Conservation (phyloP, 2,888 invertebrate species). For the Drosophila multiciliata region DNA sequence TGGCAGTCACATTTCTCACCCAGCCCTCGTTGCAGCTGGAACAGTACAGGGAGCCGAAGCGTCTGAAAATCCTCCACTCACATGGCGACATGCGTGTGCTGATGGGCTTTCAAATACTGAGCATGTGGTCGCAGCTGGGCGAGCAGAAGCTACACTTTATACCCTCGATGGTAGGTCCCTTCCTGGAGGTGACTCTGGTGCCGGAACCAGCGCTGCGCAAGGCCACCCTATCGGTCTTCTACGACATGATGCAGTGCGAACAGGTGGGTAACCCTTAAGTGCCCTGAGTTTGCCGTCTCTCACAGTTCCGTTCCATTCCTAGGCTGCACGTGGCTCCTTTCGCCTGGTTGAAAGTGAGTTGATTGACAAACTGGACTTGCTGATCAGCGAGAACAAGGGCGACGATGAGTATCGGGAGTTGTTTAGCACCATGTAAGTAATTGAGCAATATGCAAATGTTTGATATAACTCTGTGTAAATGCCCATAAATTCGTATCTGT, state of each 20-base stretch:
- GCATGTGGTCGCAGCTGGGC: slow-evolving; percentile 96
- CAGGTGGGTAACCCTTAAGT: slow-evolving; percentile 82
- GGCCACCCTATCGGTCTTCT: slow-evolving; percentile 96
- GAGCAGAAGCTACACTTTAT: slow-evolving; percentile 95
- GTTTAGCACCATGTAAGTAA: slow-evolving; percentile 97
- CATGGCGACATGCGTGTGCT: slow-evolving; percentile 96
- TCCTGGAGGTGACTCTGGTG: slow-evolving; percentile 96
- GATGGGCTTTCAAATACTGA: slow-evolving; percentile 96
- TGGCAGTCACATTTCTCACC: slow-evolving; percentile 92
- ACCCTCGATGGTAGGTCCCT: slow-evolving; percentile 96
- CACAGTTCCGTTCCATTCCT: background rate
- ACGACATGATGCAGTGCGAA: slow-evolving; percentile 98
- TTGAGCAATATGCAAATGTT: background rate
- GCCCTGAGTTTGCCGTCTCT: fast-evolving
- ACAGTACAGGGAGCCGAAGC: slow-evolving; percentile 92
- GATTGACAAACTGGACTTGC: slow-evolving; percentile 96
- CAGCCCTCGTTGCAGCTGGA: slow-evolving; percentile 93
- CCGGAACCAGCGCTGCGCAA: slow-evolving; percentile 93
- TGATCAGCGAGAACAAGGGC: slow-evolving; percentile 96
- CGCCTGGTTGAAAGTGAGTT: slow-evolving; percentile 96
- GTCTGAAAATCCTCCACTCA: slow-evolving; percentile 91
- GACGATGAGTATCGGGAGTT: slow-evolving; percentile 96
- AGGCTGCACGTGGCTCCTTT: slow-evolving; percentile 92
- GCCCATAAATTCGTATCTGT: slow-evolving; percentile 29
- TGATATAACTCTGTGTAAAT: slow-evolving; percentile 24